A percentile compares a stretch with the other conserved stretches of the same genome.
Evolutionary conservation across 2,113 vertebrate species (phyloP).

Genomic region (Genyomyrus donnyi): DNA sequence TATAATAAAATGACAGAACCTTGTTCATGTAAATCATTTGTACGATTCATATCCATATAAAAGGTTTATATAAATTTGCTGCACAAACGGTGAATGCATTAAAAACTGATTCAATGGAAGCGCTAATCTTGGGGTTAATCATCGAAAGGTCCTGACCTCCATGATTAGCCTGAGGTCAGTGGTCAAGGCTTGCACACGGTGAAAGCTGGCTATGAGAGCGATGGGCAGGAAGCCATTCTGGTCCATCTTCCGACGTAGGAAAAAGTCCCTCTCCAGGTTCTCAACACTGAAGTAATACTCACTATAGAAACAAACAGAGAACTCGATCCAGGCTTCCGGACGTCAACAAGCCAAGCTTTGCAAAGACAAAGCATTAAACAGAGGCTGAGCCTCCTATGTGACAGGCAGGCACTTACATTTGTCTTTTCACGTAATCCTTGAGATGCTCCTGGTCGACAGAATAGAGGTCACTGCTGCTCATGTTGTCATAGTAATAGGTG

Average conservation of each 20-base stretch:
- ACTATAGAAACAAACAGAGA: slow-evolving; percentile 45
- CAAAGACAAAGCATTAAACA: background rate
- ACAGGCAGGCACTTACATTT: slow-evolving; percentile 75
- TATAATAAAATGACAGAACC: background rate
- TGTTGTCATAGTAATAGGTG: slow-evolving; percentile 90
- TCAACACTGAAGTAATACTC: slow-evolving; percentile 98
- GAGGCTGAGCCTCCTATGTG: background rate
- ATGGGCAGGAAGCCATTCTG: slow-evolving; percentile 84
- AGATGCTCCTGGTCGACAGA: slow-evolving; percentile 84
- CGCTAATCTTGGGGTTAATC: background rate
- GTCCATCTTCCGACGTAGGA: slow-evolving; percentile 94
- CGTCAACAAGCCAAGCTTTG: background rate
- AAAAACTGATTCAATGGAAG: background rate
- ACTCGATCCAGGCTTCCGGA: background rate
- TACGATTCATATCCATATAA: background rate
- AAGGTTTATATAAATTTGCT: background rate
- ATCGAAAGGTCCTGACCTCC: slow-evolving; percentile 64
- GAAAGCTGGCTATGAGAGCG: slow-evolving; percentile 88
- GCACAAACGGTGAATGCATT: background rate
- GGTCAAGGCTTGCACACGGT: slow-evolving; percentile 86
- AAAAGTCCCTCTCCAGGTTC: slow-evolving; percentile 94
- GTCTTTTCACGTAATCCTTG: slow-evolving; percentile 91
- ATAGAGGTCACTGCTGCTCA: slow-evolving; percentile 82
- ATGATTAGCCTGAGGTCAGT: slow-evolving; percentile 80
- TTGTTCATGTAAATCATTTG: background rate